Conservation (phyloP, 2,113 vertebrate genomes). For the Tauraco erythrolophus region DNA sequence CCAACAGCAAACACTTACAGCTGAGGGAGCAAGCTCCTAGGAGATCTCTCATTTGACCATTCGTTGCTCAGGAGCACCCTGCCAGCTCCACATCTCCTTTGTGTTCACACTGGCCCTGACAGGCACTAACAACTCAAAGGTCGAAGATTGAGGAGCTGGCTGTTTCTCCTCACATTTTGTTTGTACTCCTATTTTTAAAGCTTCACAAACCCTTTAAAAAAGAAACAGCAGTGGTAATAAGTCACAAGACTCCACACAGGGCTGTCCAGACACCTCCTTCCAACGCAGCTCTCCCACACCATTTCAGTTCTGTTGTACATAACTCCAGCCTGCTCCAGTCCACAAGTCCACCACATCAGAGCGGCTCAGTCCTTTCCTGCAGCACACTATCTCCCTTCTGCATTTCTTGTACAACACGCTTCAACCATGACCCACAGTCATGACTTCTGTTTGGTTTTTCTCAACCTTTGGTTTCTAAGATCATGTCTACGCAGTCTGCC, state of each 20-base stretch:
- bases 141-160: not conserved
- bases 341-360: not conserved
- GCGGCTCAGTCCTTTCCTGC: not conserved
- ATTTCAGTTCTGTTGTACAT: not conserved
- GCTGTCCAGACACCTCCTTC: conserved; percentile 35
- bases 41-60: not conserved
- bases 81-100: not conserved
- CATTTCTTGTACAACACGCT: not conserved
- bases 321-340: not conserved
- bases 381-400: not conserved
- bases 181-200: conserved; percentile 49
- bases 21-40: not conserved
- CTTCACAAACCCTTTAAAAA: conserved; percentile 5
- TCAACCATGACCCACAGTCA: rapidly evolving
- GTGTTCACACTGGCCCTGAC: not conserved
- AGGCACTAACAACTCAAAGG: not conserved
- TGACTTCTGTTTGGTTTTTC: not conserved
- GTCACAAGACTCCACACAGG: conserved; percentile 44
- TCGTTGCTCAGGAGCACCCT: not conserved
- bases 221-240: not conserved
- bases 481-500: rapidly evolving
- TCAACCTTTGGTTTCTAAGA: not conserved
- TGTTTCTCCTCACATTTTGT: not conserved
- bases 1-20: not conserved
- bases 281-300: conserved; percentile 29